These are phyloP conservation scores for Cydia strobilella DNA, from an alignment of 1,140 invertebrate species.

Conservation along the genomic window DNA sequence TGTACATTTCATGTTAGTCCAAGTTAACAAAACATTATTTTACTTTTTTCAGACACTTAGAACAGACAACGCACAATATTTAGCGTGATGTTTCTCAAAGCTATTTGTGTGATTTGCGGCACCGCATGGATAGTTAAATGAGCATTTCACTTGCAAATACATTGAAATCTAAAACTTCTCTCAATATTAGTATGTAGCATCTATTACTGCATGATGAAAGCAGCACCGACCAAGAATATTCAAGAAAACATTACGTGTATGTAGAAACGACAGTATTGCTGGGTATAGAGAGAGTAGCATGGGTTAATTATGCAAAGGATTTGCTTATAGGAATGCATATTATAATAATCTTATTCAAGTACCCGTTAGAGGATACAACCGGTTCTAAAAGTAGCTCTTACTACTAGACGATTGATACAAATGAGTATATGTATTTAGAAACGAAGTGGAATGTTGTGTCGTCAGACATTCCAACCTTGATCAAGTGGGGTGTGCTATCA, in stretches of 20 bases:
- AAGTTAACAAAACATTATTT: conserved; percentile 14
- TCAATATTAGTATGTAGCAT: background rate
- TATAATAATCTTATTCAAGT: background rate
- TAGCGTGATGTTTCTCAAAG: conserved; percentile 32
- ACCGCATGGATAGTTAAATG: conserved; percentile 20
- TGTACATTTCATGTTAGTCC: conserved; percentile 12
- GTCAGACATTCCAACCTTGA: conserved; percentile 23
- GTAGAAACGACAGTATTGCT: background rate
- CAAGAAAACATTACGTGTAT: background rate
- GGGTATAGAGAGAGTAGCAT: background rate
- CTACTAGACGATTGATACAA: background rate
- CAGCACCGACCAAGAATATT: background rate
- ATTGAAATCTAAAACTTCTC: background rate
- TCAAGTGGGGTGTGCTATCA: conserved; percentile 26
- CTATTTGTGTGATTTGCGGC: conserved; percentile 17
- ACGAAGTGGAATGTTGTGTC: conserved; percentile 8
- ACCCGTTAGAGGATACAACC: background rate
- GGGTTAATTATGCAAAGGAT: background rate
- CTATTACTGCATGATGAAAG: conserved; percentile 19
- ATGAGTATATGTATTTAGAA: background rate
- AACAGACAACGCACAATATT: conserved; percentile 19
- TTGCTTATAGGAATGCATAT: background rate
- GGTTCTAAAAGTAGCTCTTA: background rate
- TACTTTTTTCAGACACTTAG: conserved; percentile 28
- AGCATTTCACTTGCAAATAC: background rate